Percentiles rank a stretch among this genome's conserved stretches.
phyloP scores from a whole-genome alignment of 2,888 invertebrate genomes.

The Kuschelorhynchus macadamiae region DNA sequence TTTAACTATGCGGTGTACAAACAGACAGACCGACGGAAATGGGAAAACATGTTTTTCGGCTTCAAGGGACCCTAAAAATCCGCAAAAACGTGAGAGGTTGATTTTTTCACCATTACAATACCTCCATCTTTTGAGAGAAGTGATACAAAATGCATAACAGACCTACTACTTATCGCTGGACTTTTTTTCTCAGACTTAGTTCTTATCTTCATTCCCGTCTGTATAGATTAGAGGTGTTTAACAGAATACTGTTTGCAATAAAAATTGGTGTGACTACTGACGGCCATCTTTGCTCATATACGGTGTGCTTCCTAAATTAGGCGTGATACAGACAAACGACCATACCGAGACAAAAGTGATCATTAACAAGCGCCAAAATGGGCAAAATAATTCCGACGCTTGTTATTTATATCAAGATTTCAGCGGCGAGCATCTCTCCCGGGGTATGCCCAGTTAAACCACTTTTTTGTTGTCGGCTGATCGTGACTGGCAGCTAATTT shows the following conservation, averaged over 20 bases:
- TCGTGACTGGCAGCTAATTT: slow-evolving; percentile 15
- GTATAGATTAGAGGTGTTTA: too few species aligned
- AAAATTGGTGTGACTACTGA: slow-evolving; percentile 26
- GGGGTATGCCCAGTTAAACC: slow-evolving; percentile 5
- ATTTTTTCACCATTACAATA: too few species aligned
- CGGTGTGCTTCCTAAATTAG: slow-evolving; percentile 19
- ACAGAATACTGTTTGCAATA: neutral
- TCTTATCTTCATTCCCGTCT: too few species aligned
- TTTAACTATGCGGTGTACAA: too few species aligned
- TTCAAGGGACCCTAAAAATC: too few species aligned
- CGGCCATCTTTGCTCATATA: slow-evolving; percentile 1
- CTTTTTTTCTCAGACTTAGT: too few species aligned
- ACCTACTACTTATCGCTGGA: too few species aligned
- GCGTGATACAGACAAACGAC: slow-evolving; percentile 24
- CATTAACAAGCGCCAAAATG: slow-evolving; percentile 22
- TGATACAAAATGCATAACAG: too few species aligned
- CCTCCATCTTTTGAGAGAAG: too few species aligned
- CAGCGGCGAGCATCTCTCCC: slow-evolving; percentile 17
- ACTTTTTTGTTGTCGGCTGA: slow-evolving; percentile 19
- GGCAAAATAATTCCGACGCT: slow-evolving; percentile 31
- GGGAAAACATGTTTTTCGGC: too few species aligned
- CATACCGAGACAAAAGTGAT: slow-evolving; percentile 9
- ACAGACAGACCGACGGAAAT: too few species aligned
- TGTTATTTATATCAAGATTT: slow-evolving; percentile 30
- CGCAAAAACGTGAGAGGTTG: too few species aligned